Conservation (phyloP, 1,140 invertebrate species). For the Antheraea pernyi region DNA sequence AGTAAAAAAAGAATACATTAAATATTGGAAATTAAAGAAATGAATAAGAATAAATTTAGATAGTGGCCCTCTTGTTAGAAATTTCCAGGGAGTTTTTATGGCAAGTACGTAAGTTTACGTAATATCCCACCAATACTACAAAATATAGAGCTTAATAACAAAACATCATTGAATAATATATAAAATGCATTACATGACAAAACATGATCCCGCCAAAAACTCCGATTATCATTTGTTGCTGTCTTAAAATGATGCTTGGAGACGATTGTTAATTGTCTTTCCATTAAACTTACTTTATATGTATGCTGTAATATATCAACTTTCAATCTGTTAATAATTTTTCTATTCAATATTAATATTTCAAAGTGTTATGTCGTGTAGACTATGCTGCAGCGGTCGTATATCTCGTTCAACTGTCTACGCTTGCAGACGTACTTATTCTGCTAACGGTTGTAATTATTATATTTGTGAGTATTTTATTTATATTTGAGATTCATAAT, state of each 20-base stretch:
- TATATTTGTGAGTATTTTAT: not conserved
- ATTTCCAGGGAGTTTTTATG: too few relatives aligned
- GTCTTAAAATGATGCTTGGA: not conserved
- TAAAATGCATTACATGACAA: too few relatives aligned
- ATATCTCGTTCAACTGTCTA: constrained; percentile 62
- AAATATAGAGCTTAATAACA: too few relatives aligned
- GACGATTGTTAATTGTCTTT: not conserved
- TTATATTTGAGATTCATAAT: not conserved
- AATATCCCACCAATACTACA: too few relatives aligned
- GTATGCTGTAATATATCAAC: not conserved
- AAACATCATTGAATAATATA: too few relatives aligned
- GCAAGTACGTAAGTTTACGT: too few relatives aligned
- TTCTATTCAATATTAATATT: constrained; percentile 50
- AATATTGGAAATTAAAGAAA: too few relatives aligned
- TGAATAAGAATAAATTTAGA: too few relatives aligned
- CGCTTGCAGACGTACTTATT: constrained; percentile 38
- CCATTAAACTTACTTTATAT: not conserved
- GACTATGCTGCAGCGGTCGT: constrained; percentile 46
- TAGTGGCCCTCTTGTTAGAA: too few relatives aligned
- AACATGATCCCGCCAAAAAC: too few relatives aligned
- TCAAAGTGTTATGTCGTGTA: constrained; percentile 63
- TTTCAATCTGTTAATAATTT: constrained; percentile 2
- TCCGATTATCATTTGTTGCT: too few relatives aligned
- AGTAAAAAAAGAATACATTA: too few relatives aligned
- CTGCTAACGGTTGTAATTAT: constrained; percentile 17